Base-by-base conservation (phyloP, 1,140 invertebrate genomes). In the Spodoptera litura region DNA sequence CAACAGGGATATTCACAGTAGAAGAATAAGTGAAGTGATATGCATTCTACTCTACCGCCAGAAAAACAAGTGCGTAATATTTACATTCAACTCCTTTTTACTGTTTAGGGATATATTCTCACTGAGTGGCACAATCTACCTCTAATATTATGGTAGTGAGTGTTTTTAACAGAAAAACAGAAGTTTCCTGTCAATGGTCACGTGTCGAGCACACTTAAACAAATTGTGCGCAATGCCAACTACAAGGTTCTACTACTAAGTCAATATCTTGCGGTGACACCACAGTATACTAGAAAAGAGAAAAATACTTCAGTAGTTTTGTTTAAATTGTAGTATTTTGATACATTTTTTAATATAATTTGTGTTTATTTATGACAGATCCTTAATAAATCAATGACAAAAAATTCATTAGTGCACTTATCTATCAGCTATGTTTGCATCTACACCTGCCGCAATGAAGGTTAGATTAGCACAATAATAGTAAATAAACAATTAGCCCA, bases 401-500 rank as follows among this genome's bases (percentile, higher is more conserved):
- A 44, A 44, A 8, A 31, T 59, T 15, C 8, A 27, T 35, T 12
- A 61, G 27, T 13, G 27, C 27, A 13, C 20, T 20, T 11, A 10
- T 59, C 56, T 8, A 31, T 12, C 55, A 25, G 9, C 38, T 9
- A 10, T 44, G 6, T 44, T 44, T 44, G 38, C 38, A 44, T 44
- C 38, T 44, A 44, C 38, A 44, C 38, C 6, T 25, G 56, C 6
- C 10, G 12, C 27, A 20, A 11, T 55, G 8, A 56, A 56, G 31
- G 66, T 56, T 38, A 56, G 53, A 71, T 38, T 56, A 71, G 10
- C 68, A 71, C 27, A 55, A 4, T 10, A 31, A 38, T 38, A 55
- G 31, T 56, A 71, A 71, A 71, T 56, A 73, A 73, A 56, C 52
- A 70, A 70, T 52, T 58, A 56, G 27, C 31, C 10, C 71, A 73